A percentile compares a stretch with the other conserved stretches of the same genome.
phyloP scores from a whole-genome alignment of 2,797 vertebrate species.

The Sparidentex hasta region DNA sequence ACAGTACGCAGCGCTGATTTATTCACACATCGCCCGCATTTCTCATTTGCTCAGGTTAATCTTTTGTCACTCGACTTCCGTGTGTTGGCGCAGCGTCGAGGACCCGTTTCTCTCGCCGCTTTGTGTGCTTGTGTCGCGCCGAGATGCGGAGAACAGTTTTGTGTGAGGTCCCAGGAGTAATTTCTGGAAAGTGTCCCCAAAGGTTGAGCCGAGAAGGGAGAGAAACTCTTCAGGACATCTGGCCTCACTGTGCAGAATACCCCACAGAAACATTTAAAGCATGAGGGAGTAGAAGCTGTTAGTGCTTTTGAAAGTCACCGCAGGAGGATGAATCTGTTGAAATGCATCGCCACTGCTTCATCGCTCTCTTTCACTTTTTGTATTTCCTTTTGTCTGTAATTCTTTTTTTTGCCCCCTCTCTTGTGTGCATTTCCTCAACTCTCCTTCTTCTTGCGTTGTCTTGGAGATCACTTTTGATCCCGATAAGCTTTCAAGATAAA shows the following conservation, averaged over 20 bases:
- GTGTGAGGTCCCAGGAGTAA: constrained; percentile 54
- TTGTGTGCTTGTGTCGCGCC: constrained; percentile 61
- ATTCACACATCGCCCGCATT: constrained; percentile 9
- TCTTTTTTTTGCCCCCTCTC: constrained; percentile 2
- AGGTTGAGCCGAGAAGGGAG: constrained; percentile 60
- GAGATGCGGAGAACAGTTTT: constrained; percentile 51
- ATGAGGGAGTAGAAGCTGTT: constrained; percentile 50
- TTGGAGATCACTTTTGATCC: not conserved
- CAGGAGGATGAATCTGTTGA: constrained; percentile 44
- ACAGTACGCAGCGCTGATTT: constrained; percentile 8
- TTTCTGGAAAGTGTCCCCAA: constrained; percentile 65
- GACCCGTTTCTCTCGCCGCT: constrained; percentile 38
- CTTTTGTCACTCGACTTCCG: constrained; percentile 7
- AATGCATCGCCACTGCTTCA: constrained; percentile 38
- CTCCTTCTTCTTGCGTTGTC: constrained; percentile 2
- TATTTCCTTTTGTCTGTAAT: constrained; percentile 14
- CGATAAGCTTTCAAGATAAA: not conserved
- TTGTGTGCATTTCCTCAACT: constrained; percentile 19
- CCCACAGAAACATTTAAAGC: constrained; percentile 63
- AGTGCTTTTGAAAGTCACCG: constrained; percentile 53
- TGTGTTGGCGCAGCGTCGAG: constrained; percentile 13
- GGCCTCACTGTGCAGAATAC: constrained; percentile 54
- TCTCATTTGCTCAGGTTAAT: constrained; percentile 20
- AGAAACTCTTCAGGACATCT: constrained; percentile 63
- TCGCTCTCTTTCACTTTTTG: constrained; percentile 1